These are phyloP conservation scores for Catotricha subobsoleta DNA, from an alignment of 2,888 invertebrate species.

Conservation along the genomic window DNA sequence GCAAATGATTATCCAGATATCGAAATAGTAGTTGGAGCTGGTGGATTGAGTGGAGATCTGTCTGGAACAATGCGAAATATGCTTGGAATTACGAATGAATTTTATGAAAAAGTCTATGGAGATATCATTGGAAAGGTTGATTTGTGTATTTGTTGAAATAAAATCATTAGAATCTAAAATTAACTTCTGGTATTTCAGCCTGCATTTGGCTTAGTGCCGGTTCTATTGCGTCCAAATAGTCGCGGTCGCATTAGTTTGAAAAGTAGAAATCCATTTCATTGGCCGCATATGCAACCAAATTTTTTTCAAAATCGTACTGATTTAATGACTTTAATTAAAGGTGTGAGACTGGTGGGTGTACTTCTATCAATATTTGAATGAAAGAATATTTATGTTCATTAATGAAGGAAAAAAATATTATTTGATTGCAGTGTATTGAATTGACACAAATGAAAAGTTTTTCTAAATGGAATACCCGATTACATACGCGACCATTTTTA, in stretches of 20 bases:
- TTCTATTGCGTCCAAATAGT: conserved; percentile 56
- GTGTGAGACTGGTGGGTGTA: conserved; percentile 43
- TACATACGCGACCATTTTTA: conserved; percentile 41
- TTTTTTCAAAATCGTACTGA: conserved; percentile 60
- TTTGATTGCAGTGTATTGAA: conserved; percentile 33
- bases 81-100: conserved; percentile 35
- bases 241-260: conserved; percentile 51
- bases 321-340: conserved; percentile 51
- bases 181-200: not conserved
- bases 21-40: conserved; percentile 61
- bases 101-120: conserved; percentile 27
- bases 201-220: conserved; percentile 49
- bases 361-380: not conserved
- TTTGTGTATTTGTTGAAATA: not conserved
- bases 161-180: not conserved
- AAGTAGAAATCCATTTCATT: conserved; percentile 51
- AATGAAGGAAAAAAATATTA: too few species aligned
- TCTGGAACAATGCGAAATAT: conserved; percentile 45
- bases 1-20: conserved; percentile 48
- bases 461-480: conserved; percentile 32
- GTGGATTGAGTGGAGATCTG: conserved; percentile 55
- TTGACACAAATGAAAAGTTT: conserved; percentile 36
- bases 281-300: conserved; percentile 65
- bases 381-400: too few species aligned
- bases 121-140: conserved; percentile 19